Base-by-base conservation (phyloP, 2,888 invertebrate genomes). In the Athripsodes cinereus region DNA sequence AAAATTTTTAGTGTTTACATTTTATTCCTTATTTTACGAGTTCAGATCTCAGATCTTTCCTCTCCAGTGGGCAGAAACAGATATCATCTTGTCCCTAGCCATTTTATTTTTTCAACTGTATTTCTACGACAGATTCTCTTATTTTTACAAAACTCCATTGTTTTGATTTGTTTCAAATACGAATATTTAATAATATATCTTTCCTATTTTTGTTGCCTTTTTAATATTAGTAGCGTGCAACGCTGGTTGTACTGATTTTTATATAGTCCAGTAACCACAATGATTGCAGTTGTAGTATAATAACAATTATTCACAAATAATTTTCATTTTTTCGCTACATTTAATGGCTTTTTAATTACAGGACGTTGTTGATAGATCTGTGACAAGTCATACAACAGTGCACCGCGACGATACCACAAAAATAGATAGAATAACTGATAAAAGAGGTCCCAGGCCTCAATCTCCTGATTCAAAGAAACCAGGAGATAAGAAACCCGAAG, bases 401-500 rank as follows among this genome's bases (percentile, higher is more conserved):
- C 71, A 74, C 69, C 75, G 74, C 49, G 79, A 79, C 68, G 78
- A 78, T 67, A 70, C 69, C 62, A 75, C 74, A 62, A 59, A 55
- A 44, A 63, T 61, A 16, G 61, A 61, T 26, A 52, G 58, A 46
- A 53, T 59, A 16, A 59, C 60, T 22, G 60, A 60, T 19, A 54
- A 26, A 16, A 56, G 49, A 53, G 57, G 53, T 13, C 62, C 60
- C 16, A 50, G 56, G 26, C 26, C 54, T 22, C 11, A 44, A 49
- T 57, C 62, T 20, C 62, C 59, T 20, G 63, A 61, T 5, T 31
- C 49, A 6, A 76, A 72, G 55, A 70, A 73, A 64, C 70, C 59
- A 0, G 61, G 58, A 22, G 47, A 55, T n/a, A 59, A 59, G 34
- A 51, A 65, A 6, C 55, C 71, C 20, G 65, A 70, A 44, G 69